Evolutionary conservation across 2,113 vertebrate species (phyloP).

Genomic region (Myrmophylax atrothorax): DNA sequence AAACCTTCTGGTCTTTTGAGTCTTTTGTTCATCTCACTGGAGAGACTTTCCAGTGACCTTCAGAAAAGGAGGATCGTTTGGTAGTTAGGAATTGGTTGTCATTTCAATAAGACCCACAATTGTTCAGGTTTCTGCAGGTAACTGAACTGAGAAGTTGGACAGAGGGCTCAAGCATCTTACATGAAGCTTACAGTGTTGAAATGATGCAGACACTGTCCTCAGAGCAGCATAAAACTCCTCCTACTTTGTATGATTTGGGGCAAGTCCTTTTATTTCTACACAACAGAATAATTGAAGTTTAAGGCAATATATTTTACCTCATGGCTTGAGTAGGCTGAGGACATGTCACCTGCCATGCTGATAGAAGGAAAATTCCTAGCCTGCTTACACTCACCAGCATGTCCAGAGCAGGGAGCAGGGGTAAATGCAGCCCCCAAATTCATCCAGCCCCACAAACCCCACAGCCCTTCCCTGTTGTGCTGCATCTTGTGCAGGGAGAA

Average conservation of each 20-base stretch:
- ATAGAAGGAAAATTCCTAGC: not conserved
- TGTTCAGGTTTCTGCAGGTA: not conserved
- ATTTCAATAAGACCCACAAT: not conserved
- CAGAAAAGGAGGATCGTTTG: not conserved
- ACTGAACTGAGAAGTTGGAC: not conserved
- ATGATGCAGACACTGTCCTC: not conserved
- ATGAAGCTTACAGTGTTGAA: not conserved
- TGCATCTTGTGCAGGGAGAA: not conserved
- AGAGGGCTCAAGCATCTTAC: not conserved
- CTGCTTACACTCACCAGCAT: not conserved
- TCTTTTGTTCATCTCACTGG: not conserved
- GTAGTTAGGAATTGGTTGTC: not conserved
- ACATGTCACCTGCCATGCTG: not conserved
- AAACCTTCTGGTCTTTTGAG: not conserved
- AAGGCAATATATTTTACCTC: not conserved
- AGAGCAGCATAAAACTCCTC: not conserved
- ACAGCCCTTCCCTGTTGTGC: fast-evolving
- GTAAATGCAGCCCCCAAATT: not conserved
- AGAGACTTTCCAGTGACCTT: not conserved
- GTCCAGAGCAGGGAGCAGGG: not conserved
- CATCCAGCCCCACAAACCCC: not conserved
- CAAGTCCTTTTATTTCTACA: not conserved
- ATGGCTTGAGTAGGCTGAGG: not conserved
- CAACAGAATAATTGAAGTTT: not conserved
- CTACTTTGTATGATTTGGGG: not conserved